Base-by-base conservation (phyloP, 2,888 invertebrate genomes). In the Pherbina coryleti region DNA sequence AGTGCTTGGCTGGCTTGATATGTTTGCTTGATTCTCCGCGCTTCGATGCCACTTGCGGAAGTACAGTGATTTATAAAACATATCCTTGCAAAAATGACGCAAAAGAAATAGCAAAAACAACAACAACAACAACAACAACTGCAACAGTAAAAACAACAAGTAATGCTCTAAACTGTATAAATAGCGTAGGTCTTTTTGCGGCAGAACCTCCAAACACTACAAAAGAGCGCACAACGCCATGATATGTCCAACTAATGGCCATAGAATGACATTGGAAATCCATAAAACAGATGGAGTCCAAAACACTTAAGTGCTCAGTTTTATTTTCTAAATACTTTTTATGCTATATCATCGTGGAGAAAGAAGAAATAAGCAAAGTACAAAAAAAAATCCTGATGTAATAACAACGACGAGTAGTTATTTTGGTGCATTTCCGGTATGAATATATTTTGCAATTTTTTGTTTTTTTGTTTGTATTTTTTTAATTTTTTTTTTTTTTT, bases 211-310 rank as follows among this genome's bases (percentile, higher is more conserved):
- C 44, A 44, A 44, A 37, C 37, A 8, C 8, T 37, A 8, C 8
- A 1, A 37, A n/a, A 8, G 7, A 1, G 37, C 37, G 37, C 37
- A 7, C 37, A 1, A 44, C 44, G 44, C 44, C 44, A 11, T 44
- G n/a, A 25, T 28, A 28, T 19, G 57, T 28, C 57, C 25, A 60
- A 49, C 69, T 69, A 69, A 69, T 69, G 62, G 62, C 60, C 28
- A 28, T 19, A 34, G 74, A 66, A 72, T 72, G 55, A 67, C 77
- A 60, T 74, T 77, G 73, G 19, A 77, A 77, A 73, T 74, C 69
- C 77, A 77, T 74, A 77, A 73, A 77, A 57, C 77, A 77, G 77
- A 73, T 77, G 77, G 57, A 69, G 67, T 37, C 72, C 72, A 51
- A 55, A 55, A n/a, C 55, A 55, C 55, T 55, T 22, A 55, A 55